Evolutionary conservation across 2,888 invertebrate species (phyloP).

Genomic region (Hyalella azteca): DNA sequence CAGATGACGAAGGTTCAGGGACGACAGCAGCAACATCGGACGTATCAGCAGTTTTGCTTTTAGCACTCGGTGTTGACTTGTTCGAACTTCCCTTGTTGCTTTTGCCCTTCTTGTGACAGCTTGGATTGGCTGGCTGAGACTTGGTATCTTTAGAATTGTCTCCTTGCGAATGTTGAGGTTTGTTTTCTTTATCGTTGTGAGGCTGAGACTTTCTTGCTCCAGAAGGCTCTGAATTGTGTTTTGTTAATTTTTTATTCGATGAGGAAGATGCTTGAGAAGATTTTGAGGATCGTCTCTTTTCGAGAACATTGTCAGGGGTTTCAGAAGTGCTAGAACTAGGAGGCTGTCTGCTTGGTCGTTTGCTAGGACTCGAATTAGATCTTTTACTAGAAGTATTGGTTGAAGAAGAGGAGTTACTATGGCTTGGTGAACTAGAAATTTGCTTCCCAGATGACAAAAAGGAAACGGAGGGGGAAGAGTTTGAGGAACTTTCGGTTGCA

Average conservation of each 20-base stretch:
- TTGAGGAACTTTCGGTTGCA: neutral
- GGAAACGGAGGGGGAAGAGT: neutral
- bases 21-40: neutral
- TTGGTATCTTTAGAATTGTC: neutral
- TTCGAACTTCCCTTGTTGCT: neutral
- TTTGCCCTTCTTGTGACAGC: neutral
- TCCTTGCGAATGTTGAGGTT: neutral
- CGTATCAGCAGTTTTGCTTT: neutral
- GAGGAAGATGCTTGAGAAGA: neutral
- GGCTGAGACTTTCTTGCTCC: neutral
- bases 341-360: neutral
- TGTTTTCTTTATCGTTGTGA: conserved; percentile 15
- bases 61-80: neutral
- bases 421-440: neutral
- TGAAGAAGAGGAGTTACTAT: neutral
- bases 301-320: neutral
- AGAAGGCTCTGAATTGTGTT: neutral
- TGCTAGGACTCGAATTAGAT: neutral
- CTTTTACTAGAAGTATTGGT: neutral
- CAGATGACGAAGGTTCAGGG: neutral
- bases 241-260: neutral
- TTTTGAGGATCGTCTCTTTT: conserved; percentile 1
- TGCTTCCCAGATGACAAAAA: neutral
- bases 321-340: neutral
- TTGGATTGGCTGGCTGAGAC: neutral